Evolutionary conservation across 2,113 vertebrate genomes (phyloP), one percentile per base, ranked within the genome.

Genomic region (Phalacrocorax brasilianus): DNA sequence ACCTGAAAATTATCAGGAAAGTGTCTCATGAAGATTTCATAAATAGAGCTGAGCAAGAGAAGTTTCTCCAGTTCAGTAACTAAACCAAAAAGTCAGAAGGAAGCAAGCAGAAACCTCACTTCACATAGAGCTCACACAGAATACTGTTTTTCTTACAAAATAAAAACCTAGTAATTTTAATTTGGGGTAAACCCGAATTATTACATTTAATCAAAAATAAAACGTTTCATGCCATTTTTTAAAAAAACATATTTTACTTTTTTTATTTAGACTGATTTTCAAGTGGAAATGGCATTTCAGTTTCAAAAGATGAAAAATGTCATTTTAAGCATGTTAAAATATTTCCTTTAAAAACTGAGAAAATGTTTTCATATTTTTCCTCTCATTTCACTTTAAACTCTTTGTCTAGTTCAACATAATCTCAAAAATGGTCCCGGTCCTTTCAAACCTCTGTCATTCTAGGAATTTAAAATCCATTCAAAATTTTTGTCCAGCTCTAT

Each of bases 171-270:
- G 20, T 38, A 5, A 42, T 73, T 95, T 89, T 59, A 17, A 47
- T 73, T 52, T 47, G 35, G 11, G 8, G 28, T 52, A 72, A 83
- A 80, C 18, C 30, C 66, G 45, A 89, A 90, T 70, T 61, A 76
- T 11, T 27, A 44, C 13, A 52, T 23, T n/a, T 32, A 66, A 61
- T n/a, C 65, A 33, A 59, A 92, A 82, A 19, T 5, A 53, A 82
- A 68, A 30, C 7, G 1, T 8, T 70, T 73, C 13, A 9, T 44
- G 11, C 11, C 5, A 30, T 77, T 66, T 66, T 40, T 35, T 2
- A 0, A 14, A 74, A 68, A 38, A 3, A 4, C 0, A 5, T 7
- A 16, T 50, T 73, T 62, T 21, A 40, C 5, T 23, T 50, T 42
- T 61, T 61, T 38, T 2, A 33, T 74, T 62, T 35, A 58, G 52